Conservation (phyloP, 64 coral and sea anemone genomes). For the Dendronephthya gigantea region DNA sequence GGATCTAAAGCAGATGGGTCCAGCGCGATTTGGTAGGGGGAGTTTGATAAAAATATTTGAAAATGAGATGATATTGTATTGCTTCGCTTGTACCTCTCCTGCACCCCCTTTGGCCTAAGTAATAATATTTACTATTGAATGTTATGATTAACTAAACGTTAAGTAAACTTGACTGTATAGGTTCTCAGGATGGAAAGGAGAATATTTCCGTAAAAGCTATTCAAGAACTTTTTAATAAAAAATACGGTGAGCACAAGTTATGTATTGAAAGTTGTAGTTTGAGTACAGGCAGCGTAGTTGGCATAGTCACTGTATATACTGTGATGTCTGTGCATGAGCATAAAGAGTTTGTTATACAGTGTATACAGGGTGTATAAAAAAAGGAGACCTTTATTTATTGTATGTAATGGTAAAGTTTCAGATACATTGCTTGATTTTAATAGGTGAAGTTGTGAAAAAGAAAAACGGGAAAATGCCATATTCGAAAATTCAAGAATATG, state of each 20-base stretch:
- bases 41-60: not conserved
- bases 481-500: conserved; percentile 11
- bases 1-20: not conserved
- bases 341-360: not conserved
- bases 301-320: no score
- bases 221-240: not conserved
- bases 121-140: no score
- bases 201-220: not conserved
- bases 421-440: not conserved
- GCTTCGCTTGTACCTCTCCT: no score
- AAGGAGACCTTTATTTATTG: not conserved
- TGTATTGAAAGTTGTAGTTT: not conserved
- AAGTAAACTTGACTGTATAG: not conserved
- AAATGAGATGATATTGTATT: no score
- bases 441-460: conserved; percentile 1
- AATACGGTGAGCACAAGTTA: not conserved
- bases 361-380: not conserved
- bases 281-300: not conserved
- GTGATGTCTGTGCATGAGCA: no score
- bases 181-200: not conserved
- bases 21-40: not conserved
- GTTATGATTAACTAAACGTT: no score
- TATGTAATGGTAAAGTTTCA: not conserved
- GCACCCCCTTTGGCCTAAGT: not conserved
- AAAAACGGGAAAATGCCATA: conserved; percentile 9